These are phyloP conservation scores for roundworm (Caenorhabditis elegans) DNA, from an alignment of 1,140 invertebrate genomes.

Conservation along the genomic window DNA sequence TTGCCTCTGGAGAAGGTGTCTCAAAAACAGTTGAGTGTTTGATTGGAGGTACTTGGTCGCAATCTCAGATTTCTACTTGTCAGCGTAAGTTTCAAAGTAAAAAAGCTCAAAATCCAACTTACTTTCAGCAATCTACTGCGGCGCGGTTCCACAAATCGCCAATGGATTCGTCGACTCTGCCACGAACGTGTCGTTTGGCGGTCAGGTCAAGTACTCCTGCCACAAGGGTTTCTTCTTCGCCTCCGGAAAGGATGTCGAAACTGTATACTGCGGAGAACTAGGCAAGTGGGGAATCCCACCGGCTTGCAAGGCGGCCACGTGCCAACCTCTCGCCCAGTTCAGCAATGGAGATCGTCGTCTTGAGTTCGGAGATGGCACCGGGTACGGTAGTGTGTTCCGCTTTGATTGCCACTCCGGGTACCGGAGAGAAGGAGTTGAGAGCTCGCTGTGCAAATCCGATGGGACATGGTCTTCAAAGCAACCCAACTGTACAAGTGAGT, in stretches of 20 bases:
- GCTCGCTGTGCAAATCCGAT: constrained; percentile 90
- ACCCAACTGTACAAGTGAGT: constrained; percentile 80
- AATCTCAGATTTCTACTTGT: constrained; percentile 87
- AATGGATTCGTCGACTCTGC: constrained; percentile 94
- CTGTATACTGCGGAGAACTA: constrained; percentile 62
- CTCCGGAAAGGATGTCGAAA: constrained; percentile 81
- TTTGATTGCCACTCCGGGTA: constrained; percentile 93
- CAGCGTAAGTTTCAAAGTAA: constrained; percentile 73
- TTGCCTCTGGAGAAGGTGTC: constrained; percentile 74
- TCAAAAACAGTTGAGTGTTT: constrained; percentile 72
- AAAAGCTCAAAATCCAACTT: no score
- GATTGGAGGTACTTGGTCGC: constrained; percentile 87
- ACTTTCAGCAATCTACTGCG: constrained; percentile 84
- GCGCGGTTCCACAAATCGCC: constrained; percentile 92
- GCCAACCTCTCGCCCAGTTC: constrained; percentile 83
- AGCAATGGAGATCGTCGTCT: constrained; percentile 83
- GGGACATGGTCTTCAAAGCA: constrained; percentile 91
- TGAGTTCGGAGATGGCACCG: constrained; percentile 86
- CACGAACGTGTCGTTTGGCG: constrained; percentile 88
- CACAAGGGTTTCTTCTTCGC: constrained; percentile 93
- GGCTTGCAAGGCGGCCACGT: constrained; percentile 70
- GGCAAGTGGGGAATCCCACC: constrained; percentile 60
- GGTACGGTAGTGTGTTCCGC: constrained; percentile 86
- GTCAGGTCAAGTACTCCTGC: constrained; percentile 89
- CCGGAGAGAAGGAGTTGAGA: constrained; percentile 81